These are phyloP conservation scores for Amblyjoppa fuscipennis DNA, from an alignment of 2,888 invertebrate genomes.

Conservation along the genomic window DNA sequence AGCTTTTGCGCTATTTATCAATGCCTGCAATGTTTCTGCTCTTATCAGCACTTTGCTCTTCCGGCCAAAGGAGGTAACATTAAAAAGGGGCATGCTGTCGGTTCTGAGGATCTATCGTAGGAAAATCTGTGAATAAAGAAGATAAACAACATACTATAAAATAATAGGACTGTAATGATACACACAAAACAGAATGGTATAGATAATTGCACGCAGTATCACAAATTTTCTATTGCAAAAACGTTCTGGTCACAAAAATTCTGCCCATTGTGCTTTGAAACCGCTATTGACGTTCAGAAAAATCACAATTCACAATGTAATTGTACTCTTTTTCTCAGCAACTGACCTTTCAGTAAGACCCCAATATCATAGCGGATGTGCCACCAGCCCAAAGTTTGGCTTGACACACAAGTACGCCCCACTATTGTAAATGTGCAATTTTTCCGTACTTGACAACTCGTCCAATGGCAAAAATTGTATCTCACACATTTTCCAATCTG, in stretches of 20 bases:
- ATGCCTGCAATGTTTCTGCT: background rate
- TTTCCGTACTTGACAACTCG: constrained; percentile 38
- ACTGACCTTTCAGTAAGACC: background rate
- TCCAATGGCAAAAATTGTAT: constrained; percentile 50
- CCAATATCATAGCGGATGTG: background rate
- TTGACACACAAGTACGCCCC: constrained; percentile 38
- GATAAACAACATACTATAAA: background rate
- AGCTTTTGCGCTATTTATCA: constrained; percentile 3
- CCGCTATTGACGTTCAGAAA: background rate
- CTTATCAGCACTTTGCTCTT: background rate
- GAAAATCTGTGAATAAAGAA: constrained; percentile 4
- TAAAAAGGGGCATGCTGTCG: constrained; percentile 5
- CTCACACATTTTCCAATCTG: constrained; percentile 21
- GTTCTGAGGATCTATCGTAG: background rate
- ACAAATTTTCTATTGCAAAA: background rate
- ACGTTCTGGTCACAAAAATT: background rate
- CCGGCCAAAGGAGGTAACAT: constrained; percentile 6
- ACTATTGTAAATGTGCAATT: constrained; percentile 43
- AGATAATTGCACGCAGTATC: background rate
- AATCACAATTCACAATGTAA: background rate
- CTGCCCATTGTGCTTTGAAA: background rate
- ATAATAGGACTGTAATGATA: background rate
- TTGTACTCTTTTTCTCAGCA: background rate
- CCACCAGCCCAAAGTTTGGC: constrained; percentile 44
- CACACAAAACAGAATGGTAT: background rate